These are phyloP conservation scores for Pseudonaja textilis DNA, from an alignment of 2,113 vertebrate genomes.

Conservation along the genomic window DNA sequence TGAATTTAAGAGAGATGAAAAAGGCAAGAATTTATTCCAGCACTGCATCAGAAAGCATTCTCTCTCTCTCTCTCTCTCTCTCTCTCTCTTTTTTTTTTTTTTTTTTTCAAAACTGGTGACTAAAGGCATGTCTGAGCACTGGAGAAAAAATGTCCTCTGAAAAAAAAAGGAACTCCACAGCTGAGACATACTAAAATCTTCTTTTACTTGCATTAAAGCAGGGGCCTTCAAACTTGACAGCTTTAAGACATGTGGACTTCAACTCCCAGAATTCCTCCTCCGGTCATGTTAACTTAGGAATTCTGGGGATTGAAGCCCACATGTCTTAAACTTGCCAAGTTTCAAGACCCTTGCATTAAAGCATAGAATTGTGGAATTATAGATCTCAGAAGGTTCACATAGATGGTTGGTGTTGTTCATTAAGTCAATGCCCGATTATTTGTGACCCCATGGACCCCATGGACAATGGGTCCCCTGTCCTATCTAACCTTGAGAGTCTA, in stretches of 20 bases:
- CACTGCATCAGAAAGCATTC: neutral
- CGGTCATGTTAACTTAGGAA: too few species aligned
- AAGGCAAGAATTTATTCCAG: neutral
- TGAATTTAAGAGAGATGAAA: neutral
- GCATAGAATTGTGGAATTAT: neutral
- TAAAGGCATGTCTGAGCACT: neutral
- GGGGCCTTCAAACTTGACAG: too few species aligned
- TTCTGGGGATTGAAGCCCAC: too few species aligned
- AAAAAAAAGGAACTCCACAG: neutral
- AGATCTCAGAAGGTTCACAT: neutral
- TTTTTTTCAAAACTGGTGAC: accelerated
- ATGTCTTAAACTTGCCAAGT: too few species aligned
- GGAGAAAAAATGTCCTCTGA: neutral
- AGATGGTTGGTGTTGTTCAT: too few species aligned
- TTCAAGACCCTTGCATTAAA: too few species aligned
- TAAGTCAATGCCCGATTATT: too few species aligned
- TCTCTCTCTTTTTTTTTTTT: accelerated
- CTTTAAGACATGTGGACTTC: too few species aligned
- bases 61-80: neutral
- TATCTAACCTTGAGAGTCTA: too few species aligned
- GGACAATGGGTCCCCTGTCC: too few species aligned
- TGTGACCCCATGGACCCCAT: too few species aligned
- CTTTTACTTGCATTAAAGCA: neutral
- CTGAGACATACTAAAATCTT: neutral
- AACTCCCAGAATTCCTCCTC: too few species aligned